A percentile compares a stretch with the other conserved stretches of the same genome.
These are phyloP conservation scores for Phengaris arion DNA, from an alignment of 2,888 invertebrate species.

Conservation along the genomic window DNA sequence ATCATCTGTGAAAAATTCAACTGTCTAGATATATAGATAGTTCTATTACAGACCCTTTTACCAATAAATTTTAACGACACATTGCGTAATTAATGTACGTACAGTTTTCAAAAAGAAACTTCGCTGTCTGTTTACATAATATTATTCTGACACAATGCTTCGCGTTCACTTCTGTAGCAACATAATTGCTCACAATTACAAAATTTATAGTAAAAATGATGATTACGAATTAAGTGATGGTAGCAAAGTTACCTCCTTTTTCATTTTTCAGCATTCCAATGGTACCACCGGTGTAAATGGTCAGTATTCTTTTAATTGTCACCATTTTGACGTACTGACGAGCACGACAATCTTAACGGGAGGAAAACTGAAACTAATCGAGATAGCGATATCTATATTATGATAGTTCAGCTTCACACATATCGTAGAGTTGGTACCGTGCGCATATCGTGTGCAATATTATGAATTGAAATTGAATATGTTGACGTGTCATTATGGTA, in stretches of 20 bases:
- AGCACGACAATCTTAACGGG: not conserved
- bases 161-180: no score
- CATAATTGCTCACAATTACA: no score
- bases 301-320: slow-evolving; percentile 52
- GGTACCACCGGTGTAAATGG: slow-evolving; percentile 96
- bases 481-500: not conserved
- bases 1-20: no score
- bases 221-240: not conserved
- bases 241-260: slow-evolving; percentile 82
- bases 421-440: slow-evolving; percentile 1
- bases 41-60: no score
- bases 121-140: no score
- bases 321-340: slow-evolving; percentile 46
- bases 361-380: not conserved
- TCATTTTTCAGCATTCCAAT: slow-evolving; percentile 95
- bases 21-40: no score
- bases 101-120: no score
- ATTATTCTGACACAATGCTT: no score
- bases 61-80: no score
- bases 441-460: not conserved
- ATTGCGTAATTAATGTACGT: no score
- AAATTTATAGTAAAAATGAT: no score
- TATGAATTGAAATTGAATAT: not conserved
- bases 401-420: not conserved
- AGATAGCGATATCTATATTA: not conserved